A percentile compares a stretch with the other conserved stretches of the same genome.
These are phyloP conservation scores for Porites lobata DNA, from an alignment of 92 coral and sea anemone species.

Conservation along the genomic window DNA sequence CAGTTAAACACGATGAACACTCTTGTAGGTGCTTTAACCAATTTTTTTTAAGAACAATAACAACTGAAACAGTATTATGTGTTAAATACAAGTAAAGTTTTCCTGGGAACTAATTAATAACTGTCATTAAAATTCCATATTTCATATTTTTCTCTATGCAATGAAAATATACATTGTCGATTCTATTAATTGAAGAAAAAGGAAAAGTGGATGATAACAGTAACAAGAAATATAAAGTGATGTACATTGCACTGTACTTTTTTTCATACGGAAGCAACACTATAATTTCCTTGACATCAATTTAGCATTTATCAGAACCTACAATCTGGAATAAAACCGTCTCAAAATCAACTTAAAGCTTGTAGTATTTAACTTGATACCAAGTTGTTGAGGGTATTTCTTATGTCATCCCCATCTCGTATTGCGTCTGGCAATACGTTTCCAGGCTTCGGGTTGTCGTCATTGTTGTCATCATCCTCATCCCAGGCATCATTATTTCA, in stretches of 20 bases:
- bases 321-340: not conserved
- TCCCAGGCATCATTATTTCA: conserved; percentile 3
- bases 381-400: not conserved
- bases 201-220: no score
- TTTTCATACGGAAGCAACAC: no score
- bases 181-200: not conserved
- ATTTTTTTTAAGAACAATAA: not conserved
- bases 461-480: not conserved
- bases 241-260: no score
- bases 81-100: not conserved
- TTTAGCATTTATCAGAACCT: not conserved
- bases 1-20: not conserved
- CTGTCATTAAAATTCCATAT: not conserved
- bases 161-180: not conserved
- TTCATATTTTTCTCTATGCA: not conserved
- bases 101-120: not conserved
- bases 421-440: conserved; percentile 3
- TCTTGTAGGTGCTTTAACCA: not conserved
- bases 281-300: not conserved
- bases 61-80: not conserved
- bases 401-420: not conserved
- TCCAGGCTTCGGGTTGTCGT: not conserved
- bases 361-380: conserved; percentile 6
- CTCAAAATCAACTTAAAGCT: not conserved
- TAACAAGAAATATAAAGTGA: no score